Evolutionary conservation across 2,113 vertebrate species (phyloP), one percentile per base, ranked within the genome.

Genomic region (Cettia cetti): DNA sequence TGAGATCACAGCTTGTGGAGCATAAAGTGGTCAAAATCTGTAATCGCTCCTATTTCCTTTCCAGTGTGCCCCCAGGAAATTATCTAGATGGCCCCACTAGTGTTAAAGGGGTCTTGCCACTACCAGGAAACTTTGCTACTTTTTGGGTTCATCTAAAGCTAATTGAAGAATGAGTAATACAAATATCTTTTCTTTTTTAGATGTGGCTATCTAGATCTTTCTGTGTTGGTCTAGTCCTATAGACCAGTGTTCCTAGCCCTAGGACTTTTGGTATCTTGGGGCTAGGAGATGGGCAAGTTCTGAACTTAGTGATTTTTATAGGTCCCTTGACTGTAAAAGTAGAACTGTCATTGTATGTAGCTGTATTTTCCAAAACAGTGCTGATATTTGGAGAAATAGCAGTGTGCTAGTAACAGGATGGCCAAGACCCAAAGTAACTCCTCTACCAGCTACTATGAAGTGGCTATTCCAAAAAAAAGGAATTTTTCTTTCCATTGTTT

Each of bases 291-390:
- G 30, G 63, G 33, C 13, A 81, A 44, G 22, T 33, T 76, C 26
- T 72, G 40, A 85, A 85, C 45, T 52, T 14, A 53, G 12, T 30
- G 18, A n/a, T 64, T 78, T 92, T 61, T 49, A 15, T 14, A 22
- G 33, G 28, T n/a, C 3, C 8, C 11, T 82, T 37, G 35, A 18
- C 44, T 45, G 7, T 44, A 27, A 78, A 64, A 74, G 14, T 13
- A 77, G 18, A 69, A 21, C 5, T 22, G n/a, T 15, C 0, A 0
- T 31, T 61, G 23, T 30, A 40, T 65, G 28, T 39, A 11, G 28
- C 28, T 50, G 28, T 70, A 57, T n/a, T 10, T 91, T 69, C 54
- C 52, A 39, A 45, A 83, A 49, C 15, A 74, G 26, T 11, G 27
- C 23, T 5, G 2, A 6, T 37, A 68, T 9, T 14, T 68, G 42